Evolutionary conservation across 2,797 vertebrate species (phyloP).

Genomic region (Amblyopsis hoosieri): DNA sequence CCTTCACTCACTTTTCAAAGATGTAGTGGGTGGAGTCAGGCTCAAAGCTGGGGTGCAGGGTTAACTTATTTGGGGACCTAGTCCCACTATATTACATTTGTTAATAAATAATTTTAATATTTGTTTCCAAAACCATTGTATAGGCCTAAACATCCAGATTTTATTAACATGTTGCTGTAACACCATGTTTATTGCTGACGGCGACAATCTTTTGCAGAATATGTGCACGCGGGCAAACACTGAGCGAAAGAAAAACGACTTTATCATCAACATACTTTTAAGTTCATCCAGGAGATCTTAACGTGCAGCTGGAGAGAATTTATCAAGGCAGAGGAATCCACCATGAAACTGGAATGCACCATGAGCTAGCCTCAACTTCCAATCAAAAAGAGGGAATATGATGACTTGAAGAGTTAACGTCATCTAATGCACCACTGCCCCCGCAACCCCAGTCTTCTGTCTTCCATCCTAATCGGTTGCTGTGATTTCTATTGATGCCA

Average conservation of each 20-base stretch:
- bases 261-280: not conserved
- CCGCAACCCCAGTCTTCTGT: not conserved
- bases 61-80: too few relatives aligned
- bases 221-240: conserved; percentile 10
- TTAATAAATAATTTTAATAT: too few relatives aligned
- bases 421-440: conserved; percentile 22
- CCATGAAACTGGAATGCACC: conserved; percentile 9
- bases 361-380: conserved; percentile 19
- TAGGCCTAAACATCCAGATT: too few relatives aligned
- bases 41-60: too few relatives aligned
- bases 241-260: not conserved
- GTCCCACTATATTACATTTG: too few relatives aligned
- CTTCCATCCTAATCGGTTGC: conserved; percentile 37
- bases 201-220: too few relatives aligned
- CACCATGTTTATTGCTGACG: too few relatives aligned
- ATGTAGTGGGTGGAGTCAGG: too few relatives aligned
- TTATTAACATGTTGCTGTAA: too few relatives aligned
- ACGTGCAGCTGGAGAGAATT: conserved; percentile 27
- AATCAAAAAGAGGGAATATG: conserved; percentile 34
- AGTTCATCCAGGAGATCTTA: conserved; percentile 17
- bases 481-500: conserved; percentile 47
- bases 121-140: too few relatives aligned
- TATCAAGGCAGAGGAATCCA: conserved; percentile 18
- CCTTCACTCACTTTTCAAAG: too few relatives aligned
- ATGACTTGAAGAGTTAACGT: conserved; percentile 20